Percentiles rank a stretch among this genome's conserved stretches.
These are phyloP conservation scores for Gila robusta DNA, from an alignment of 2,797 vertebrate genomes.

Conservation along the genomic window DNA sequence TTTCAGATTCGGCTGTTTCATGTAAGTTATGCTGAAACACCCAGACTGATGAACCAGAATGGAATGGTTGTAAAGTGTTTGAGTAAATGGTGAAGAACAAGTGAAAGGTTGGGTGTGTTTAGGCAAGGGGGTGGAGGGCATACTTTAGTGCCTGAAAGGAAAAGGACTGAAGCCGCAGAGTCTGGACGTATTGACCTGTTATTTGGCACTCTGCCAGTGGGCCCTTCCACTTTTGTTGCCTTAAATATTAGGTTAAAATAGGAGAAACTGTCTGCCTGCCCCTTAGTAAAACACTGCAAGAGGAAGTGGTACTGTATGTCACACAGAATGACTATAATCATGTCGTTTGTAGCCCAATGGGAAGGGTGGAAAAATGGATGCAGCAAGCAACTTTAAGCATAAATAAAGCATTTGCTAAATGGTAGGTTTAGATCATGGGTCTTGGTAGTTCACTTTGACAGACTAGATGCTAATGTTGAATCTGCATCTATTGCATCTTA, in stretches of 20 bases:
- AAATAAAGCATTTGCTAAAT: slow-evolving; percentile 33
- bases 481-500: too few species aligned
- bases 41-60: slow-evolving; percentile 33
- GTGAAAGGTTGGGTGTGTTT: slow-evolving; percentile 63
- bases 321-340: slow-evolving; percentile 46
- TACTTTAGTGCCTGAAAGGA: slow-evolving; percentile 66
- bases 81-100: slow-evolving; percentile 51
- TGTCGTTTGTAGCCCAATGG: slow-evolving; percentile 31
- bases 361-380: slow-evolving; percentile 38
- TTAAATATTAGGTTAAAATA: slow-evolving; percentile 60
- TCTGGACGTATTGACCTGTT: slow-evolving; percentile 79
- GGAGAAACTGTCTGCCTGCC: slow-evolving; percentile 47
- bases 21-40: slow-evolving; percentile 3
- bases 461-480: background rate
- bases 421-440: slow-evolving; percentile 7
- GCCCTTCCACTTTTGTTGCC: slow-evolving; percentile 66
- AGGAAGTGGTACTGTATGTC: slow-evolving; percentile 49
- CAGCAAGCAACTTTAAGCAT: slow-evolving; percentile 29
- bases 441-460: background rate
- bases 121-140: slow-evolving; percentile 70
- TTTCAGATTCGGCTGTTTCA: background rate
- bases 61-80: slow-evolving; percentile 42
- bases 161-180: slow-evolving; percentile 74
- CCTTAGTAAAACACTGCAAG: slow-evolving; percentile 55
- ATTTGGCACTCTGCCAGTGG: slow-evolving; percentile 71